Conservation (phyloP, 2,888 invertebrate genomes). For the Allolobophora icterica region DNA sequence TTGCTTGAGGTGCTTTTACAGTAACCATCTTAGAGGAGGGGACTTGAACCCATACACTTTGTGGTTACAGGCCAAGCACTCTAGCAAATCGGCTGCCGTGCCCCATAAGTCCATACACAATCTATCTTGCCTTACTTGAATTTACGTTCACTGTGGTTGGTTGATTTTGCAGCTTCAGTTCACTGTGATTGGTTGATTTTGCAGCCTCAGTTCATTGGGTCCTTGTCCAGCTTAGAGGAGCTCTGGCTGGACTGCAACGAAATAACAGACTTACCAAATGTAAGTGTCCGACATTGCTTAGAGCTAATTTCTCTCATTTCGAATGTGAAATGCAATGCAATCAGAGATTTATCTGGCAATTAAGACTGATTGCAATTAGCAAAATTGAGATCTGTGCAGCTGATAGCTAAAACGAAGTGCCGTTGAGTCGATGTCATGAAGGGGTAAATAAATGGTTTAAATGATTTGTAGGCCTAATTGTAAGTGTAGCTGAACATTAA, state of each 20-base stretch:
- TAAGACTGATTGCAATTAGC: not conserved
- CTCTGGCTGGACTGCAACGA: constrained; percentile 98
- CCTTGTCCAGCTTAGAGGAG: constrained; percentile 89
- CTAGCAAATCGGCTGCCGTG: no score
- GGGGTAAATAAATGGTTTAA: no score
- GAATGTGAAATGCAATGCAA: not conserved
- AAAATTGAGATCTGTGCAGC: not conserved
- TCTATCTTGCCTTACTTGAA: no score
- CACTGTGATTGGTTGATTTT: constrained; percentile 56
- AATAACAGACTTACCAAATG: constrained; percentile 85
- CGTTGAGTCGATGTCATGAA: no score
- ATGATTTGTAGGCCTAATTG: no score
- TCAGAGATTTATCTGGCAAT: not conserved
- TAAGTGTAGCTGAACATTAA: no score
- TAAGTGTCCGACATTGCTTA: constrained; percentile 52
- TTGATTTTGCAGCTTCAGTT: constrained; percentile 77
- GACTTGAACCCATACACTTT: no score
- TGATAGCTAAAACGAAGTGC: no score
- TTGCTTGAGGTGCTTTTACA: no score
- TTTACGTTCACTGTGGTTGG: not conserved
- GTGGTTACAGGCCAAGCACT: no score
- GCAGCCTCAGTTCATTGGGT: constrained; percentile 90
- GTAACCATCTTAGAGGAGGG: no score
- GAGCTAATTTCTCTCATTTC: not conserved
- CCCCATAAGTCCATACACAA: no score